Conservation (phyloP, 2,797 vertebrate species). For the Liasis olivaceus region DNA sequence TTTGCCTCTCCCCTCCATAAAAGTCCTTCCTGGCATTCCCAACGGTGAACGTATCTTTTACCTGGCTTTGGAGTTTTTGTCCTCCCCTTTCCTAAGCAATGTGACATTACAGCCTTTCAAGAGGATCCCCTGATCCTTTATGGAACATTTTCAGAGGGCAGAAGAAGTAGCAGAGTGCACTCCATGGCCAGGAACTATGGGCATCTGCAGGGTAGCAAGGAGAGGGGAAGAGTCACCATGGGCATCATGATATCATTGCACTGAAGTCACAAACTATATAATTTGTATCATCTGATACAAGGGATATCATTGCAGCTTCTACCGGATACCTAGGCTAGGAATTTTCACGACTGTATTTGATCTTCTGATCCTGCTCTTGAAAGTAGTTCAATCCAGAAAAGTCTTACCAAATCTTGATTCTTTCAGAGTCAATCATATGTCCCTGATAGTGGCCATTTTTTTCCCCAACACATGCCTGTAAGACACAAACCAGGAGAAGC, state of each 20-base stretch:
- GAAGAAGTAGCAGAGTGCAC: background rate
- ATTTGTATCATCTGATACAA: too few relatives aligned
- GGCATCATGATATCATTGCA: background rate
- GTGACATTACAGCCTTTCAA: too few relatives aligned
- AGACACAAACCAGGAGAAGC: background rate
- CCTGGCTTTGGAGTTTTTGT: too few relatives aligned
- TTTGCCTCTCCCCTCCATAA: background rate
- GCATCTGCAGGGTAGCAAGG: background rate
- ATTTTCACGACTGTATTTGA: too few relatives aligned
- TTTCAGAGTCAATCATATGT: background rate
- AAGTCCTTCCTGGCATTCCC: background rate
- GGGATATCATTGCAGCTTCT: too few relatives aligned
- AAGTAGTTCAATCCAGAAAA: background rate
- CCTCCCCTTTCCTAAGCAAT: too few relatives aligned
- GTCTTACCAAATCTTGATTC: background rate
- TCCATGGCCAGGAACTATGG: background rate
- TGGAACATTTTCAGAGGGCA: background rate
- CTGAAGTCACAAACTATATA: too few relatives aligned
- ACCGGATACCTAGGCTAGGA: too few relatives aligned
- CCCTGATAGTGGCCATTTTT: background rate
- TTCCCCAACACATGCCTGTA: background rate
- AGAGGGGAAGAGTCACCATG: background rate
- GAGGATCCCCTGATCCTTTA: background rate
- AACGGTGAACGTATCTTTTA: background rate
- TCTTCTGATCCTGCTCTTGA: background rate